These are phyloP conservation scores for Nipponia nippon DNA, from an alignment of 2,113 vertebrate genomes.

Conservation along the genomic window DNA sequence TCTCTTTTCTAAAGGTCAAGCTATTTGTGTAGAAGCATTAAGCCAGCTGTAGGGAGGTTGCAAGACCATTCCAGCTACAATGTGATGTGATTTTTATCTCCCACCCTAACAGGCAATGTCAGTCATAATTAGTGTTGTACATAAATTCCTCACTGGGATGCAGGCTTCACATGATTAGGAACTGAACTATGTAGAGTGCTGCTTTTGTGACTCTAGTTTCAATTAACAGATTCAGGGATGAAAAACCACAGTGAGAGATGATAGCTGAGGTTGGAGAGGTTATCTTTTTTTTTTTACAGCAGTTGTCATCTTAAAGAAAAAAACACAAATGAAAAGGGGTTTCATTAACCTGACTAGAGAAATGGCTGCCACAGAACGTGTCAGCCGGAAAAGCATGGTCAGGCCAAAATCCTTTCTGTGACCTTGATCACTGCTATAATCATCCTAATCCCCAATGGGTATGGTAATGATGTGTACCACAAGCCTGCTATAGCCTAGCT, in stretches of 20 bases:
- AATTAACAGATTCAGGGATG: neutral
- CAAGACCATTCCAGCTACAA: slow-evolving; percentile 15
- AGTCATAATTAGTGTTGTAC: slow-evolving; percentile 37
- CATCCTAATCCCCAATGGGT: neutral
- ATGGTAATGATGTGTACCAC: neutral
- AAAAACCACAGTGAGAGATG: neutral
- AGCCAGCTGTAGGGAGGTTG: slow-evolving; percentile 44
- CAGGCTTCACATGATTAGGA: slow-evolving; percentile 11
- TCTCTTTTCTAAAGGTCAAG: slow-evolving; percentile 47
- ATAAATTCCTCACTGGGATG: slow-evolving; percentile 16
- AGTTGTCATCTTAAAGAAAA: neutral
- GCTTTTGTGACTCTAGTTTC: neutral
- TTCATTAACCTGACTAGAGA: neutral
- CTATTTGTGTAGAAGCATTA: slow-evolving; percentile 51
- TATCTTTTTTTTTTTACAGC: neutral
- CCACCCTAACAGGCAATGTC: slow-evolving; percentile 20
- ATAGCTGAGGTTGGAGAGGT: slow-evolving; percentile 20
- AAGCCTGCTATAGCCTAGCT: neutral
- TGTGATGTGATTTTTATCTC: slow-evolving; percentile 40
- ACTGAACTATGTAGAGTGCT: neutral
- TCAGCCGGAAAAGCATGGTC: neutral
- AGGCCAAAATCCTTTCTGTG: neutral
- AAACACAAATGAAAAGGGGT: neutral
- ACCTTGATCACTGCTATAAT: neutral
- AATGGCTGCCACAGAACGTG: neutral